These are phyloP conservation scores for Drosophila nikananu DNA, from an alignment of 1,140 invertebrate genomes.

Conservation along the genomic window DNA sequence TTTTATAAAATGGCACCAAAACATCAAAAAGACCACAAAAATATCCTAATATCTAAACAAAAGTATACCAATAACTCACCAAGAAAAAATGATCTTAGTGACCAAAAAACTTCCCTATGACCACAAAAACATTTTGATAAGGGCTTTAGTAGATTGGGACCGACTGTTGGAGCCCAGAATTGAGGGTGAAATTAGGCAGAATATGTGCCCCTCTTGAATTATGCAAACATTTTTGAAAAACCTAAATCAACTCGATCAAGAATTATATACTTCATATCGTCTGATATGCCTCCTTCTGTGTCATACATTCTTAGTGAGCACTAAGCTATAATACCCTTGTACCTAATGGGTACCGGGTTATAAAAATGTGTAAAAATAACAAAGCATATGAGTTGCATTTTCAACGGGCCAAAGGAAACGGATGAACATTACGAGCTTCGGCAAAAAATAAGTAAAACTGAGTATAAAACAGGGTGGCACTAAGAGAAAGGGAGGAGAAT, in stretches of 20 bases:
- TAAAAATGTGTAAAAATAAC: constrained; percentile 80
- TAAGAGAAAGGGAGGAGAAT: background rate
- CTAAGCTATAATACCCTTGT: background rate
- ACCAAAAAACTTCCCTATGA: background rate
- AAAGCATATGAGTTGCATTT: constrained; percentile 76
- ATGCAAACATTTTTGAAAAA: too few relatives aligned
- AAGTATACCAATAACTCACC: too few relatives aligned
- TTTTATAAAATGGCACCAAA: too few relatives aligned
- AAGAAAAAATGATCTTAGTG: background rate
- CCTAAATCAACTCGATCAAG: background rate
- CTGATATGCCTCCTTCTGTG: background rate
- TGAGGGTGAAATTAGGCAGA: too few relatives aligned
- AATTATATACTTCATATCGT: background rate
- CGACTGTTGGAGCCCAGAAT: too few relatives aligned
- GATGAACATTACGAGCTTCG: constrained; percentile 57
- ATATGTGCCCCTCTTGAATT: too few relatives aligned
- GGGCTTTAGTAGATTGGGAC: too few relatives aligned
- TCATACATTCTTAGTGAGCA: background rate
- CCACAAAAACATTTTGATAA: too few relatives aligned
- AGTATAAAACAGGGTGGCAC: constrained; percentile 1
- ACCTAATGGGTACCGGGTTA: constrained; percentile 1
- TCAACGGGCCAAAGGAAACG: constrained; percentile 66
- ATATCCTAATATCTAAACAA: too few relatives aligned
- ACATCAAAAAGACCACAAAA: too few relatives aligned
- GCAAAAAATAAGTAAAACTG: constrained; percentile 28